phyloP scores from a whole-genome alignment of 2,113 vertebrate species.

The Paradoxurus hermaphroditus region DNA sequence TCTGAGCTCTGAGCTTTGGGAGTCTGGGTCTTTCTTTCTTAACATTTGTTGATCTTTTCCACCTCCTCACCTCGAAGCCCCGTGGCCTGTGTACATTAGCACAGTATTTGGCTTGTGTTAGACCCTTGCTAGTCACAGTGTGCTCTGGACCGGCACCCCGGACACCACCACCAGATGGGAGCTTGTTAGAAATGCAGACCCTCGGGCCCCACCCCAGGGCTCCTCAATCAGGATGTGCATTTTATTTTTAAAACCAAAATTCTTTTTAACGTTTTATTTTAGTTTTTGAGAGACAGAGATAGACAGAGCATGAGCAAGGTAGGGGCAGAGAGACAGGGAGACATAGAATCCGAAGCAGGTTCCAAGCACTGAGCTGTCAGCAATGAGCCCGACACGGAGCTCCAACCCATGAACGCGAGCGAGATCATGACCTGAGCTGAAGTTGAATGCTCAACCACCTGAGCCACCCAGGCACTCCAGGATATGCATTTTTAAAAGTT shows the following conservation, averaged over 20 bases:
- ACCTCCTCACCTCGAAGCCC: background rate
- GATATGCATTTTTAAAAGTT: background rate
- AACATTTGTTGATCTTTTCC: background rate
- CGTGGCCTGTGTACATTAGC: background rate
- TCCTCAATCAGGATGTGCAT: background rate
- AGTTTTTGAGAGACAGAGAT: too few species aligned
- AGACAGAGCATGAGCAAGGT: too few species aligned
- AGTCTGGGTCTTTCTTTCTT: background rate
- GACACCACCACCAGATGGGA: background rate
- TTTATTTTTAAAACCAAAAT: background rate
- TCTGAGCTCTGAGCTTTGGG: background rate
- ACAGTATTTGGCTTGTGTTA: background rate
- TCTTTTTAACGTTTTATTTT: too few species aligned
- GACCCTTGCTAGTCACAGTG: background rate
- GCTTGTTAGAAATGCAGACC: background rate
- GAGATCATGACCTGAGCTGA: too few species aligned
- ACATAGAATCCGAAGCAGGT: too few species aligned
- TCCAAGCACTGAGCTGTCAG: too few species aligned
- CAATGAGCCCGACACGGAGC: too few species aligned
- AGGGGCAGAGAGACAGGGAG: too few species aligned
- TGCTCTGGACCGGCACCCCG: background rate
- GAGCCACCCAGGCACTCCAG: background rate
- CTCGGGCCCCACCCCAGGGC: background rate
- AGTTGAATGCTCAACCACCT: too few species aligned
- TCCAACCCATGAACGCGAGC: too few species aligned